A percentile compares a stretch with the other conserved stretches of the same genome.
Conservation (phyloP, 1,140 invertebrate species). For the Pseudomyrmex sp. region DNA sequence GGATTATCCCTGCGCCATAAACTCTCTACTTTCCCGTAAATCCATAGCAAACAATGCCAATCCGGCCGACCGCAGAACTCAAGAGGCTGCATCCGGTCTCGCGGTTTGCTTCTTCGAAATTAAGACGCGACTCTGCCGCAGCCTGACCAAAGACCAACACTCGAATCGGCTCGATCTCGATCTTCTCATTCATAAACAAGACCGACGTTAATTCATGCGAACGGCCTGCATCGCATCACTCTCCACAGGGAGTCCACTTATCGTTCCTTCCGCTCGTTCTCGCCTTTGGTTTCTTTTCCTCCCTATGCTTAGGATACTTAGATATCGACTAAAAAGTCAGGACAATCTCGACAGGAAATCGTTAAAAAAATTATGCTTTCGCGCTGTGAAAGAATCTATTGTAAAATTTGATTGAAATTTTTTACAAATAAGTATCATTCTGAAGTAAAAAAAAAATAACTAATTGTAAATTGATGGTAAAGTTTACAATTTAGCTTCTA, state of each 20-base stretch:
- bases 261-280: conserved; percentile 66
- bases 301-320: conserved; percentile 12
- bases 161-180: conserved; percentile 45
- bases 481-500: background rate
- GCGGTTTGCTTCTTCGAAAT: conserved; percentile 28
- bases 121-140: conserved; percentile 6
- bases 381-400: conserved; percentile 64
- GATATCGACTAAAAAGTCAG: too few relatives aligned
- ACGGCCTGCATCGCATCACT: conserved; percentile 66
- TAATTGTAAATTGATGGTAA: background rate
- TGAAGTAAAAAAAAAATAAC: background rate
- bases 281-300: conserved; percentile 30
- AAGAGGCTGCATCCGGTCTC: conserved; percentile 59
- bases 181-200: conserved; percentile 60
- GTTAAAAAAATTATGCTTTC: conserved; percentile 49
- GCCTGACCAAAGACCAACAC: conserved; percentile 8
- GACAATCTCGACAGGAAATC: conserved; percentile 55
- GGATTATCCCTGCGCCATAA: background rate
- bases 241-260: conserved; percentile 65
- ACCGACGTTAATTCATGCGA: conserved; percentile 59
- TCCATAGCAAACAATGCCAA: conserved; percentile 47
- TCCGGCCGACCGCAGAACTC: conserved; percentile 19
- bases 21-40: conserved; percentile 33
- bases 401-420: conserved; percentile 67
- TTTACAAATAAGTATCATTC: conserved; percentile 59